Percentiles rank a stretch among this genome's conserved stretches.
Evolutionary conservation across 2,888 invertebrate genomes (phyloP).

Genomic region (Tipula confusa): DNA sequence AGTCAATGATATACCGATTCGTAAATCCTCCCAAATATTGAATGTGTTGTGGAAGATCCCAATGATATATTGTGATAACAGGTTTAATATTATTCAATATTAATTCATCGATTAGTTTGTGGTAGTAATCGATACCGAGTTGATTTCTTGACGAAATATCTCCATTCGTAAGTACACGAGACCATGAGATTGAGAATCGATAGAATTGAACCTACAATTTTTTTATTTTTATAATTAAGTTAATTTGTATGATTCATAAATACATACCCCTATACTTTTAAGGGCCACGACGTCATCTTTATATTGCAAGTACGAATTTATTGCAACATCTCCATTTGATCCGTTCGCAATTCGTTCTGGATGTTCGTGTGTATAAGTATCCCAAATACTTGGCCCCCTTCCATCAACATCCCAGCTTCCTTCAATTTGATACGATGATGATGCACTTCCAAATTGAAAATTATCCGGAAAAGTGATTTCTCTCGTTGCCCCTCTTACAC

Average conservation of each 20-base stretch:
- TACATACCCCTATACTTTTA: neutral
- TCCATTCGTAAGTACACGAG: constrained; percentile 59
- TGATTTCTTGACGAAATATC: constrained; percentile 54
- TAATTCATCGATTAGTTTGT: constrained; percentile 59
- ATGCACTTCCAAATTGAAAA: neutral
- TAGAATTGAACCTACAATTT: constrained; percentile 55
- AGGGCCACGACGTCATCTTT: neutral
- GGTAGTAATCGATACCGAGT: constrained; percentile 61
- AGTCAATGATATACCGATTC: constrained; percentile 49
- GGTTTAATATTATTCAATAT: constrained; percentile 58
- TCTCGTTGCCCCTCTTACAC: no score
- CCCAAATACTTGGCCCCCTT: neutral
- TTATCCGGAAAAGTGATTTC: neutral
- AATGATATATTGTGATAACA: constrained; percentile 56
- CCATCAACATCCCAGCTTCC: constrained; percentile 53
- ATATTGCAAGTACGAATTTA: neutral
- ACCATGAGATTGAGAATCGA: constrained; percentile 61
- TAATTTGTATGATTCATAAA: constrained; percentile 45
- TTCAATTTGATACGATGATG: constrained; percentile 52
- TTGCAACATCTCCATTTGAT: neutral
- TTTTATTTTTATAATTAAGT: constrained; percentile 37
- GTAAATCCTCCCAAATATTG: constrained; percentile 51
- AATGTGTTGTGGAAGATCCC: constrained; percentile 49
- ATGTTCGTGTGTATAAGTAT: neutral
- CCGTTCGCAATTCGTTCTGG: neutral